Conservation (phyloP, 2,888 invertebrate species). For the Pollenia griseotomentosa region DNA sequence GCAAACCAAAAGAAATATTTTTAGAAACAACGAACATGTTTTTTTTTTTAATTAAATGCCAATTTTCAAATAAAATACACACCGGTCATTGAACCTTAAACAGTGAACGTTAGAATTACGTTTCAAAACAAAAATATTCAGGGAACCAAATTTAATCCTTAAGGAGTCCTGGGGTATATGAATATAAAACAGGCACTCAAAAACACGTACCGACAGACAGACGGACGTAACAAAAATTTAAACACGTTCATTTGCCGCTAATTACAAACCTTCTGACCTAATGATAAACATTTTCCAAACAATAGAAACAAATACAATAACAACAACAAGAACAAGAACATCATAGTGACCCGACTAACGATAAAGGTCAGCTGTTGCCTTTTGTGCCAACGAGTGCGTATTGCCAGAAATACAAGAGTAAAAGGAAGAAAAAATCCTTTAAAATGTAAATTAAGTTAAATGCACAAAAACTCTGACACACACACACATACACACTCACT, state of each 20-base stretch:
- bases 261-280: conserved; percentile 73
- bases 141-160: conserved; percentile 58
- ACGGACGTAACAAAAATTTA: conserved; percentile 45
- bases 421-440: conserved; percentile 67
- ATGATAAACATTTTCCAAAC: conserved; percentile 67
- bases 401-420: conserved; percentile 5
- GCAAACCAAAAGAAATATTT: neutral
- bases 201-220: conserved; percentile 33
- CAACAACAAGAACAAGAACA: conserved; percentile 17
- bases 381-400: conserved; percentile 42
- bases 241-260: conserved; percentile 70
- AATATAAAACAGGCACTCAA: conserved; percentile 35
- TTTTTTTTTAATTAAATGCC: conserved; percentile 53
- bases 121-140: conserved; percentile 10
- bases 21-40: neutral
- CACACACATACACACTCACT: neutral
- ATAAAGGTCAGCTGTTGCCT: conserved; percentile 73
- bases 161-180: conserved; percentile 1
- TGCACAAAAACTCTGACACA: conserved; percentile 35
- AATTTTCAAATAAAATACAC: conserved; percentile 64
- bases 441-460: conserved; percentile 72
- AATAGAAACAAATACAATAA: neutral
- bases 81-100: conserved; percentile 69
- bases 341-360: conserved; percentile 66
- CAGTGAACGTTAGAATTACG: conserved; percentile 20